Evolutionary conservation across 2,888 invertebrate species (phyloP), one percentile per base, ranked within the genome.

Genomic region (Stenolophus ochropezus): DNA sequence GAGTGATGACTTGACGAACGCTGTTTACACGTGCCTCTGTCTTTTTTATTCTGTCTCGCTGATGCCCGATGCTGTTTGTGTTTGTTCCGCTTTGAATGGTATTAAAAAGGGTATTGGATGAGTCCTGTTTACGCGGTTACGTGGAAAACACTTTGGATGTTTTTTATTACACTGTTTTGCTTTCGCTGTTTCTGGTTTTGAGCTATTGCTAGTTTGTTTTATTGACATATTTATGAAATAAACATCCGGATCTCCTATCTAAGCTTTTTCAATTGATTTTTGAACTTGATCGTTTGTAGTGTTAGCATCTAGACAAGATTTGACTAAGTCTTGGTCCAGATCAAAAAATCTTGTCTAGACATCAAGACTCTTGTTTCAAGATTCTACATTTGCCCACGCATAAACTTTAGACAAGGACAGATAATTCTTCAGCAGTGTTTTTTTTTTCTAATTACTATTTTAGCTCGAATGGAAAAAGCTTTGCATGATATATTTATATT

Each of bases 1-100:
- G 79, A 79, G 53, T 79, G 79, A 79, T 79, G 79, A 71, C 79
- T 79, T 53, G 79, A 77, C 77, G 49, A 77, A 77, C 49, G 65
- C 18, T 77, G 61, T 77, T 77, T 77, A 77, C 58, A 58, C 42
- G 75, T 75, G 33, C 18, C 20, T 25, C 56, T 23, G 49, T 53
- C 75, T 25, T 75, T 75, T 75, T 75, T 73, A 49, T 75, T 51
- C 51, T 53, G 51, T 75, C 27, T 75, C 51, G 49, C 14, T 49
- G 21, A 73, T 73, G 47, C 42, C 16, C 49, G 14, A 49, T 73
- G 73, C 49, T 73, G 73, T 73, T 73, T 49, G 73, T 73, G 73
- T 73, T 73, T 49, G 14, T 21, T 23, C 16, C 27, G 73, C 23
- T 73, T 49, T 73, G 49, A 73, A 73, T 73, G 21, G 21, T 49